These are phyloP conservation scores for Drosophila sp. DNA, from an alignment of 1,140 invertebrate species.

Conservation along the genomic window DNA sequence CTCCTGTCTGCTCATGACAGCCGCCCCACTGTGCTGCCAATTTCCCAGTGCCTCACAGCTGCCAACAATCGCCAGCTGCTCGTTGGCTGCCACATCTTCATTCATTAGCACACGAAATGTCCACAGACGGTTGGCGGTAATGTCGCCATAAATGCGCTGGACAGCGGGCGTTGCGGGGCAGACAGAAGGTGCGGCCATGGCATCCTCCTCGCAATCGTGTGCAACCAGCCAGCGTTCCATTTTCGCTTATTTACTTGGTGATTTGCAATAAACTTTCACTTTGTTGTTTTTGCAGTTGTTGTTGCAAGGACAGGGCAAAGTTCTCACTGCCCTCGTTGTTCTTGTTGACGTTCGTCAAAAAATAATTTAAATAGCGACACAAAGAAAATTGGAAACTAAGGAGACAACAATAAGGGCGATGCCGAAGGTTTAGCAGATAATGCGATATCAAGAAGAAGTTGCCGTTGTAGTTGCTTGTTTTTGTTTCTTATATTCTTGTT, in stretches of 20 bases:
- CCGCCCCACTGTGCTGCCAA: constrained; percentile 85
- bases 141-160: constrained; percentile 56
- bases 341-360: constrained; percentile 8
- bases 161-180: constrained; percentile 8
- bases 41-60: constrained; percentile 85
- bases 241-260: constrained; percentile 15
- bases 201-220: constrained; percentile 55
- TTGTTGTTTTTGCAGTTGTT: constrained; percentile 17
- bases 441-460: constrained; percentile 13
- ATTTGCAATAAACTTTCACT: constrained; percentile 31
- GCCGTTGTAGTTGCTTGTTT: background rate
- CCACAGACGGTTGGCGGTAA: constrained; percentile 84
- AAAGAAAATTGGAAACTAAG: background rate
- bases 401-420: background rate
- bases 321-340: constrained; percentile 7
- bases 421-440: constrained; percentile 7
- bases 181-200: constrained; percentile 46
- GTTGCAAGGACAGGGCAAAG: constrained; percentile 37
- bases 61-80: constrained; percentile 85
- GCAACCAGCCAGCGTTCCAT: constrained; percentile 71
- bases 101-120: constrained; percentile 81
- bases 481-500: background rate
- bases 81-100: constrained; percentile 67
- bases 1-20: constrained; percentile 82
- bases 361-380: constrained; percentile 7